Evolutionary conservation across 92 coral and sea anemone genomes (phyloP).

Genomic region (Scolanthus callimorphus): DNA sequence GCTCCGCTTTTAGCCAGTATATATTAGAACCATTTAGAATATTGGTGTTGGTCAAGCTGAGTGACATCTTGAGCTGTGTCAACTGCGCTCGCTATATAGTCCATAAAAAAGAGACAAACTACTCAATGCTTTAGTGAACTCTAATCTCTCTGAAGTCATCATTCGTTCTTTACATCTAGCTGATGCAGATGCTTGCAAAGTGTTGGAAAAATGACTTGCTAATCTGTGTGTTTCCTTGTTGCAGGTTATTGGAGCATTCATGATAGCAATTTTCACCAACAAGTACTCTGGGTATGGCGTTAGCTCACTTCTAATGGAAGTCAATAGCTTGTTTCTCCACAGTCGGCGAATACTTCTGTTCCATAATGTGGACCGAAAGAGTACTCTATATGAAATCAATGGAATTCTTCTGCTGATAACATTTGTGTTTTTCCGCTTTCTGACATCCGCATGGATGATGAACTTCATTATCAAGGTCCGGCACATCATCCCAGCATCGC

Average conservation of each 20-base stretch:
- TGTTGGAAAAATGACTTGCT: too few species aligned
- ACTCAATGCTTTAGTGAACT: not conserved
- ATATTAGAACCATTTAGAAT: too few species aligned
- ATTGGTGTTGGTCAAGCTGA: too few species aligned
- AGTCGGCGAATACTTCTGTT: constrained; percentile 59
- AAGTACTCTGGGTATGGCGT: constrained; percentile 64
- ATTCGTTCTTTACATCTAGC: too few species aligned
- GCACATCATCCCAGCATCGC: constrained; percentile 34
- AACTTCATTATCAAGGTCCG: constrained; percentile 57
- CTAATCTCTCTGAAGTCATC: too few species aligned
- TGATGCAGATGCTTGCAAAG: too few species aligned
- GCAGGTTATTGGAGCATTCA: constrained; percentile 71
- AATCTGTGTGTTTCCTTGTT: constrained; percentile 10
- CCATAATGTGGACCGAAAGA: constrained; percentile 52
- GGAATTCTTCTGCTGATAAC: constrained; percentile 56
- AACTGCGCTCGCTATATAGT: too few species aligned
- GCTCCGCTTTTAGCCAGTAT: too few species aligned
- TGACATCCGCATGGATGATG: constrained; percentile 71
- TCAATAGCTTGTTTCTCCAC: constrained; percentile 85
- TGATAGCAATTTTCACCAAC: constrained; percentile 38
- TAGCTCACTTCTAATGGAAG: constrained; percentile 77
- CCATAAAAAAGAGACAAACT: too few species aligned
- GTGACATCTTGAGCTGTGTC: too few species aligned
- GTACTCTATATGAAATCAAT: constrained; percentile 48
- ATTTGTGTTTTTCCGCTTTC: constrained; percentile 72